A percentile compares a stretch with the other conserved stretches of the same genome.
Conservation (phyloP, 2,888 invertebrate species). For the Lasiommata megera region DNA sequence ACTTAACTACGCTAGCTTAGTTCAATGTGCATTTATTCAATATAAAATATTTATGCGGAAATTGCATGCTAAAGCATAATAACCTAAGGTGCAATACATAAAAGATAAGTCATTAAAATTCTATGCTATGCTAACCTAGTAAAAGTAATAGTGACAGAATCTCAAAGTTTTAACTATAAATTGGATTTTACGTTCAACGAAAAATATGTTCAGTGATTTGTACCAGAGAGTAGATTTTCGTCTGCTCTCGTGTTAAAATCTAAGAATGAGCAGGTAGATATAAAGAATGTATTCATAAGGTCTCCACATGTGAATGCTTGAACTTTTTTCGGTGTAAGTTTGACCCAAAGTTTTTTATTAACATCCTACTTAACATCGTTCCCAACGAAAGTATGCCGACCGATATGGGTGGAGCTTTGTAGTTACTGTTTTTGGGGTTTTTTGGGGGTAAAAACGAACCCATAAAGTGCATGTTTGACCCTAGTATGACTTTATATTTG, state of each 20-base stretch:
- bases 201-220: constrained; percentile 30
- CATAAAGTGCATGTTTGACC: too few relatives aligned
- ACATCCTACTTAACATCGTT: constrained; percentile 6
- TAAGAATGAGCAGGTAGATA: constrained; percentile 33
- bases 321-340: constrained; percentile 30
- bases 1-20: constrained; percentile 4
- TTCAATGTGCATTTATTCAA: constrained; percentile 23
- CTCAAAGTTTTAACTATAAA: constrained; percentile 13
- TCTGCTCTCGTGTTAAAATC: constrained; percentile 28
- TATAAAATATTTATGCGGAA: constrained; percentile 21
- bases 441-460: too few relatives aligned
- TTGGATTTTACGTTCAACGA: constrained; percentile 3
- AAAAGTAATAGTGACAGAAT: constrained; percentile 9
- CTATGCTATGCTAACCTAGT: constrained; percentile 10
- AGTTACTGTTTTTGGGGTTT: too few relatives aligned
- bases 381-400: background rate
- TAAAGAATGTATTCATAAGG: constrained; percentile 41
- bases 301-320: constrained; percentile 38
- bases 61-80: background rate
- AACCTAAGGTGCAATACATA: background rate
- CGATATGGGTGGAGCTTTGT: too few relatives aligned
- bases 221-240: constrained; percentile 28
- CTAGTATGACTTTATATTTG: too few relatives aligned
- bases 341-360: constrained; percentile 11
- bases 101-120: background rate